phyloP scores from a whole-genome alignment of 1,140 invertebrate species.

The Euura saliciscinereae region DNA sequence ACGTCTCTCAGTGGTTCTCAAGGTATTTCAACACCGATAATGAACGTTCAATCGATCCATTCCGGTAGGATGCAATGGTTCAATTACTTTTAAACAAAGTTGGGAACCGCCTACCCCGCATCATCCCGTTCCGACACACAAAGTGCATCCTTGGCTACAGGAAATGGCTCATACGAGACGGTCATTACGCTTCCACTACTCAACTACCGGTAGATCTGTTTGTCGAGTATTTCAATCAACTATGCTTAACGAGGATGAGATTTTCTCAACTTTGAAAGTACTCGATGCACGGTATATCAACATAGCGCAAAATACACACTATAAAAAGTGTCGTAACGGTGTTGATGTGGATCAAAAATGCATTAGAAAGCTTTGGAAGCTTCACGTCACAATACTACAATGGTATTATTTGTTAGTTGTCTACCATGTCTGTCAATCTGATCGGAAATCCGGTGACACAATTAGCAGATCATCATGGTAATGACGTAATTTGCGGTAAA shows the following conservation, averaged over 20 bases:
- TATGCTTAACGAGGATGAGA: conserved; percentile 2
- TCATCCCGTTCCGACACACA: not conserved
- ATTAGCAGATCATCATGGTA: no score
- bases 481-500: no score
- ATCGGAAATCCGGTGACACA: no score
- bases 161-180: conserved; percentile 1
- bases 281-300: no score
- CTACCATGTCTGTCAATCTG: no score
- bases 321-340: no score
- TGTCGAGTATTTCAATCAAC: conserved; percentile 2
- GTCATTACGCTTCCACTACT: not conserved
- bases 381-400: no score
- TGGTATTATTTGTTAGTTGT: no score
- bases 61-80: not conserved
- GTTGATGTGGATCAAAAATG: no score
- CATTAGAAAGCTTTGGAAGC: no score
- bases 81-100: conserved; percentile 4
- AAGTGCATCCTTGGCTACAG: conserved; percentile 1
- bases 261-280: not conserved
- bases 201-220: not conserved
- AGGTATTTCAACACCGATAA: not conserved
- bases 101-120: not conserved
- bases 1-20: not conserved
- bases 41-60: not conserved
- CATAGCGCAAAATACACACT: no score